phyloP scores from a whole-genome alignment of 2,888 invertebrate species.

The Osedax fenrisi region DNA sequence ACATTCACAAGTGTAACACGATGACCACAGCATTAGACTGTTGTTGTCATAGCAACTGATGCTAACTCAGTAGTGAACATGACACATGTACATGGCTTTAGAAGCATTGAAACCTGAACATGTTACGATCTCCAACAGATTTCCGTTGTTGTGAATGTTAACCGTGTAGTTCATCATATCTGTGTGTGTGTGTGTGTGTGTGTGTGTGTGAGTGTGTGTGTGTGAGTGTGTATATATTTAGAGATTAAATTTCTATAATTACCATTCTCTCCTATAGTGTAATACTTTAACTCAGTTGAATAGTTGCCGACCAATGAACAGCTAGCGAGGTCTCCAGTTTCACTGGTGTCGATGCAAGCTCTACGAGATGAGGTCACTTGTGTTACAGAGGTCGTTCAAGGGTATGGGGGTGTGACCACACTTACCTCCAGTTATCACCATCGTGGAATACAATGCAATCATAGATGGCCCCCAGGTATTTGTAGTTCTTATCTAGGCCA shows the following conservation, averaged over 20 bases:
- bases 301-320: constrained; percentile 72
- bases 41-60: no score
- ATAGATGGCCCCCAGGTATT: constrained; percentile 73
- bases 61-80: no score
- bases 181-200: no score
- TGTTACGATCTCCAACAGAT: constrained; percentile 79
- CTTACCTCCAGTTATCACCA: constrained; percentile 69
- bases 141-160: constrained; percentile 80
- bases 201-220: no score
- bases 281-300: constrained; percentile 63
- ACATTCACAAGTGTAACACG: no score
- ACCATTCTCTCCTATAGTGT: background rate
- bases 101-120: constrained; percentile 65
- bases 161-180: constrained; percentile 67
- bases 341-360: constrained; percentile 72
- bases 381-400: background rate
- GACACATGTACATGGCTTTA: no score
- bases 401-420: background rate
- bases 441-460: constrained; percentile 88
- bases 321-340: constrained; percentile 66
- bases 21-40: no score
- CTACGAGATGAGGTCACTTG: constrained; percentile 51
- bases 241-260: background rate
- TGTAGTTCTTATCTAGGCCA: constrained; percentile 72
- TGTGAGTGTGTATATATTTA: no score